phyloP scores from a whole-genome alignment of 1,140 invertebrate genomes.

The Ruditapes philippinarum region DNA sequence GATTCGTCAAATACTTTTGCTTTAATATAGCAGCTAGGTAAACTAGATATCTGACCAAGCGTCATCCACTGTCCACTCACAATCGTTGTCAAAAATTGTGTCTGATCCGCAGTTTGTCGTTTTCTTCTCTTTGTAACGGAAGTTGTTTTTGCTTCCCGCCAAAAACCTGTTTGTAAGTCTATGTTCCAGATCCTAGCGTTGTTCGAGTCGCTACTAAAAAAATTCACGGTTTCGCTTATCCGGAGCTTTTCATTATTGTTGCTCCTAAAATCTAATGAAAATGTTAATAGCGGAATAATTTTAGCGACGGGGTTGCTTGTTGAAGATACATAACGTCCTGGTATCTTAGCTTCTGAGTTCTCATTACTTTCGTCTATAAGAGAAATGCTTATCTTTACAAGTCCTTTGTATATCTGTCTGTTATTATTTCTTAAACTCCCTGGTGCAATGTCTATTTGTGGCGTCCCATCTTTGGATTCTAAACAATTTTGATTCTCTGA shows the following conservation, averaged over 20 bases:
- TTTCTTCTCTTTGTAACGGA: not conserved
- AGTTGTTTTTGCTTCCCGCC: not conserved
- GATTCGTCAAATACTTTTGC: slow-evolving; percentile 13
- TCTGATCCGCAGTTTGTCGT: not conserved
- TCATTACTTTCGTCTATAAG: not conserved
- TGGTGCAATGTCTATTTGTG: not conserved
- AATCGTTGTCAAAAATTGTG: not conserved
- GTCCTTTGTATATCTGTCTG: not conserved
- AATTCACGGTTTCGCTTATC: not conserved
- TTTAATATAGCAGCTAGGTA: slow-evolving; percentile 40
- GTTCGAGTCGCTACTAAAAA: not conserved
- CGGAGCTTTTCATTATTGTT: not conserved
- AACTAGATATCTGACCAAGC: slow-evolving; percentile 1
- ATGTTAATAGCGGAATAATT: not conserved
- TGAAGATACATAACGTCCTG: slow-evolving; percentile 15
- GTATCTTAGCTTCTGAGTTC: not conserved
- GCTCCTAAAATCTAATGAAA: not conserved
- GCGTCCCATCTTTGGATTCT: not conserved
- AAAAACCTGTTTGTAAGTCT: not conserved
- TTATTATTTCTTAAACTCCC: not conserved
- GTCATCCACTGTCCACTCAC: slow-evolving; percentile 4
- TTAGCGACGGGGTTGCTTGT: not conserved
- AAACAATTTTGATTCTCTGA: not conserved
- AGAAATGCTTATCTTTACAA: not conserved
- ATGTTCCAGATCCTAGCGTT: not conserved